Evolutionary conservation across 2,797 vertebrate genomes (phyloP).

Genomic region (Orientallactaga sibirica): DNA sequence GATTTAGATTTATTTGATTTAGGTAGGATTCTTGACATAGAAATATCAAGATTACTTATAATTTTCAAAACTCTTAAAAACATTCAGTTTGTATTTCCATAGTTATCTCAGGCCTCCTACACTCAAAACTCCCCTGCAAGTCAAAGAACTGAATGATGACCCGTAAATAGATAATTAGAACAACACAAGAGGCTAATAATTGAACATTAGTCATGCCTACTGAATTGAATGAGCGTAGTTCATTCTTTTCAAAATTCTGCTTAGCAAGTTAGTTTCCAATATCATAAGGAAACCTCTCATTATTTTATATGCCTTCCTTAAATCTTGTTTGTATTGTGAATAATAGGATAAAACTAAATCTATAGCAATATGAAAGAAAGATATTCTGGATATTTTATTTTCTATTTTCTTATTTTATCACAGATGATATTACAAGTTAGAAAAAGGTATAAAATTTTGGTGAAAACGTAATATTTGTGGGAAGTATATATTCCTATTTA

Average conservation of each 20-base stretch:
- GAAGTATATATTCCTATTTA: neutral
- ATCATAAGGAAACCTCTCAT: conserved; percentile 51
- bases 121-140: conserved; percentile 56
- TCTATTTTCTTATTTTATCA: neutral
- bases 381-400: neutral
- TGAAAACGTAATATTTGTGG: neutral
- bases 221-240: conserved; percentile 63
- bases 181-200: conserved; percentile 76
- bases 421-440: conserved; percentile 12
- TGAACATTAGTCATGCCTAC: conserved; percentile 80
- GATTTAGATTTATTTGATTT: neutral
- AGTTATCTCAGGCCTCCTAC: neutral
- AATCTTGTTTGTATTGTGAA: conserved; percentile 54
- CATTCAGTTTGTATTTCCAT: conserved; percentile 12
- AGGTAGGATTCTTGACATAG: neutral
- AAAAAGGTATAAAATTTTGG: neutral
- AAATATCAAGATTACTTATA: conserved; percentile 39
- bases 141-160: conserved; percentile 78
- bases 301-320: conserved; percentile 51
- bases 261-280: conserved; percentile 72
- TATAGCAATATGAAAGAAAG: conserved; percentile 9
- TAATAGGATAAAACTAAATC: neutral
- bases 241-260: conserved; percentile 67
- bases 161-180: conserved; percentile 78
- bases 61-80: conserved; percentile 41